These are phyloP conservation scores for Mechanitis mazaeus DNA, from an alignment of 2,888 invertebrate species.

Conservation along the genomic window DNA sequence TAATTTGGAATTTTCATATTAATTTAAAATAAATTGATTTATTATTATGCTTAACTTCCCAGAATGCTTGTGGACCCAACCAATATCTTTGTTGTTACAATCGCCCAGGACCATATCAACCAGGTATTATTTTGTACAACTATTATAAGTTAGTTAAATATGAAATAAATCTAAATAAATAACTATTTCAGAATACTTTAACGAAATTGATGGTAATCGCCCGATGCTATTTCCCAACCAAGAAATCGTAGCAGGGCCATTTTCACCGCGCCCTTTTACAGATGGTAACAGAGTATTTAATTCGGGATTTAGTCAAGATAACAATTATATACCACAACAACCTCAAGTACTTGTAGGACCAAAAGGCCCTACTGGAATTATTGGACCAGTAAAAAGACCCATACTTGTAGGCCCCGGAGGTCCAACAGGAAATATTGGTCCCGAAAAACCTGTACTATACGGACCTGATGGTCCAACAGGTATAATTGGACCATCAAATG, in stretches of 20 bases:
- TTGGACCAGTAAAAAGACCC: conserved; percentile 41
- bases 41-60: conserved; percentile 31
- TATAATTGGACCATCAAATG: conserved; percentile 12
- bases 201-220: conserved; percentile 57
- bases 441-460: conserved; percentile 47
- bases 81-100: conserved; percentile 81
- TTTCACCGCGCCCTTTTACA: conserved; percentile 38
- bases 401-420: conserved; percentile 47
- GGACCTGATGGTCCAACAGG: conserved; percentile 56
- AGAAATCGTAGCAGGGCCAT: conserved; percentile 35
- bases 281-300: conserved; percentile 32
- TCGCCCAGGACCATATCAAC: conserved; percentile 33
- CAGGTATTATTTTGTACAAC: conserved; percentile 38
- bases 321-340: conserved; percentile 36
- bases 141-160: too few relatives aligned
- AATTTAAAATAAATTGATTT: background rate
- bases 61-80: conserved; percentile 80
- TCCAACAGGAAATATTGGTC: conserved; percentile 44
- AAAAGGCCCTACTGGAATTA: conserved; percentile 50
- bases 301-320: conserved; percentile 32
- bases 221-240: conserved; percentile 47
- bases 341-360: conserved; percentile 59
- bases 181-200: conserved; percentile 50
- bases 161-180: too few relatives aligned
- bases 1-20: background rate